Conservation (phyloP, 2,113 vertebrate genomes). For the Pterocles orientalis region DNA sequence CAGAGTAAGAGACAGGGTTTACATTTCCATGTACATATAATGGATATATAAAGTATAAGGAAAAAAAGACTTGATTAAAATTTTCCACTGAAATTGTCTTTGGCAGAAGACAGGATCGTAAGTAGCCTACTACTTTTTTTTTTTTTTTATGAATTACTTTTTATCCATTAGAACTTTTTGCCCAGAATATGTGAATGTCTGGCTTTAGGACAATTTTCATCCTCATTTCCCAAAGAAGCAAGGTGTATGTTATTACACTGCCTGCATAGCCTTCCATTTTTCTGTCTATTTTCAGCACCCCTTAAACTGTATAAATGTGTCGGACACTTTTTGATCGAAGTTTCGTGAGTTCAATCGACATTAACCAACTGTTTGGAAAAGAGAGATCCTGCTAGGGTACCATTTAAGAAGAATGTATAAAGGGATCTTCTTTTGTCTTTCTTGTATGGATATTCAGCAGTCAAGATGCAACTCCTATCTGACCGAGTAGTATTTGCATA, state of each 20-base stretch:
- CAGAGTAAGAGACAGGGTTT: not conserved
- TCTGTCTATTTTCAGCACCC: not conserved
- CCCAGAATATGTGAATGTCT: not conserved
- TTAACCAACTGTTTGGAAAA: not conserved
- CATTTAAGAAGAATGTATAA: not conserved
- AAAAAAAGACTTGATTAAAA: not conserved
- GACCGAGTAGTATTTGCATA: not conserved
- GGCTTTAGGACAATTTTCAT: not conserved
- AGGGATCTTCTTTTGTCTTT: not conserved
- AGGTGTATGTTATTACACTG: not conserved
- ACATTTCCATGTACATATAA: not conserved
- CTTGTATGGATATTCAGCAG: not conserved
- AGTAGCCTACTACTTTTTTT: not conserved
- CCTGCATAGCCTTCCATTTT: not conserved
- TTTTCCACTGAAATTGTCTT: not conserved
- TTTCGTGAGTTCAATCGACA: not conserved
- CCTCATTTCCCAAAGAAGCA: not conserved
- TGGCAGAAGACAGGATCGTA: not conserved
- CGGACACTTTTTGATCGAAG: not conserved
- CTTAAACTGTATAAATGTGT: not conserved
- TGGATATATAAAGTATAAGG: not conserved
- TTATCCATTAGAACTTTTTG: not conserved
- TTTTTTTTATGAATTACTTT: not conserved
- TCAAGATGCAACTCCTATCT: not conserved
- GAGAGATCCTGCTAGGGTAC: not conserved